Conservation (phyloP, 37 sponge, comb jelly and placozoan species). For the Mnemiopsis leidyi region DNA sequence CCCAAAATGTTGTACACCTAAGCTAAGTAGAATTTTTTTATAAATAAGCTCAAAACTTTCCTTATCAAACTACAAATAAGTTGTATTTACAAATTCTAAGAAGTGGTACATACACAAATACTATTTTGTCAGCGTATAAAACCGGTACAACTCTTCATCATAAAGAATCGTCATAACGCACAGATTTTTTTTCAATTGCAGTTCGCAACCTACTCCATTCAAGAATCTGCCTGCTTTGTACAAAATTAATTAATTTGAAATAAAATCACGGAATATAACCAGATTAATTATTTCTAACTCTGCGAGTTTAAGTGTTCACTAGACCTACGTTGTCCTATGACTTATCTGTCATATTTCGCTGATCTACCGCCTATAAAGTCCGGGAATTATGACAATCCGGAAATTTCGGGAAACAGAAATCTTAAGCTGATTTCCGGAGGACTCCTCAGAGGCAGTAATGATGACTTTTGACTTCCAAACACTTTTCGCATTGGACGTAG, state of each 20-base stretch:
- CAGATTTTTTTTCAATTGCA: background rate
- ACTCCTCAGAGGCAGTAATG: slow-evolving; percentile 49
- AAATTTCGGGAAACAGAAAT: background rate
- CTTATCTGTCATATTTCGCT: background rate
- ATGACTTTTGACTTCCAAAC: background rate
- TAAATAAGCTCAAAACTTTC: background rate
- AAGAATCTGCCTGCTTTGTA: background rate
- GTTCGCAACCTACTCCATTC: background rate
- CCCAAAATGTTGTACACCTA: background rate
- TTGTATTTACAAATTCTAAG: background rate
- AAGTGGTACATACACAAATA: background rate
- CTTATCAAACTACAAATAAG: background rate
- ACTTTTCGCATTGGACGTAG: slow-evolving; percentile 24
- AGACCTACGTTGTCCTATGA: background rate
- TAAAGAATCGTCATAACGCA: background rate
- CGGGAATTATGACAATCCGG: background rate
- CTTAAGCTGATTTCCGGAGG: too few relatives aligned
- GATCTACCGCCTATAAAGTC: background rate
- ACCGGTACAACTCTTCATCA: background rate
- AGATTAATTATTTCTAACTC: background rate
- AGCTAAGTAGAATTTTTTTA: background rate
- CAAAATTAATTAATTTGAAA: background rate
- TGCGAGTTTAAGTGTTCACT: background rate
- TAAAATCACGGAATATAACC: background rate
- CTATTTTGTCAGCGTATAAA: background rate